Conservation (phyloP, 2,797 vertebrate species). For the Cuniculus paca region DNA sequence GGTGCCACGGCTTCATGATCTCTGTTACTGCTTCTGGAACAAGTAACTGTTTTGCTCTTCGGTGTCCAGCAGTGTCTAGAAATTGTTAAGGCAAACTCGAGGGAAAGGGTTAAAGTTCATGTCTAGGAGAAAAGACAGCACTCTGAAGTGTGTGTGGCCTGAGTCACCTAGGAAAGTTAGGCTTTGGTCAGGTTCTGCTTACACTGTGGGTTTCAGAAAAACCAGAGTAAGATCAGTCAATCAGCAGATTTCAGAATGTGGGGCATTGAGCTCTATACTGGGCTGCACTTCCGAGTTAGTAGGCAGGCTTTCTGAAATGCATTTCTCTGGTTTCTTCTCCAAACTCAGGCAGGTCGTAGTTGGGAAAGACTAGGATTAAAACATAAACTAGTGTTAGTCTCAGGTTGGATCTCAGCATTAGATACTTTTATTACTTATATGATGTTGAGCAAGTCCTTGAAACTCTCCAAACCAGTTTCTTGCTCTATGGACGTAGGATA, state of each 20-base stretch:
- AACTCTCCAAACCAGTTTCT: background rate
- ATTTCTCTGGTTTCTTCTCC: background rate
- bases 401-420: background rate
- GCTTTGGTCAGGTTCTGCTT: background rate
- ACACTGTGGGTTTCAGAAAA: background rate
- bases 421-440: background rate
- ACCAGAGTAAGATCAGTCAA: background rate
- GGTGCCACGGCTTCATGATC: background rate
- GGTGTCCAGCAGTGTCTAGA: background rate
- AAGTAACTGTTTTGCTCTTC: background rate
- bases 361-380: background rate
- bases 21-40: background rate
- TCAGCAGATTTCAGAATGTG: background rate
- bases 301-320: background rate
- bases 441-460: background rate
- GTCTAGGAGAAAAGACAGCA: background rate
- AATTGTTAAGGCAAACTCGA: background rate
- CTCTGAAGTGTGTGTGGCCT: accelerated
- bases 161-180: background rate
- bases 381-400: background rate
- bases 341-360: background rate
- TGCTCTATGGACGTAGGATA: background rate
- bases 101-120: background rate
- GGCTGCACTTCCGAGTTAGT: background rate
- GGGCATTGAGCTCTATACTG: background rate